Conservation (phyloP, 2,797 vertebrate genomes). For the Nannoperca obscura region DNA sequence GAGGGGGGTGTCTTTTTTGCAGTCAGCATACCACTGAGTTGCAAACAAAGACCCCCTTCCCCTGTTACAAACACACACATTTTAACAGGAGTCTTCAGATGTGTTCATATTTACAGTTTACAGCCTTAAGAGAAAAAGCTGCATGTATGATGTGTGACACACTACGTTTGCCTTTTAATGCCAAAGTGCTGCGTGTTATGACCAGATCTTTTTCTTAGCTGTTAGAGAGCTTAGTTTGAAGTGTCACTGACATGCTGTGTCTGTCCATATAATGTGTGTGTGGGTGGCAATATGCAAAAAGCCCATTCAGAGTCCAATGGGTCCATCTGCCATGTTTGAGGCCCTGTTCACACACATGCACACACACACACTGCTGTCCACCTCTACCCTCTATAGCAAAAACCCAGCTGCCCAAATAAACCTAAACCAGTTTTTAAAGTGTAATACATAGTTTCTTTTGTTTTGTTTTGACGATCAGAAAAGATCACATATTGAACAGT, state of each 20-base stretch:
- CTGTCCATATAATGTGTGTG: conserved; percentile 28
- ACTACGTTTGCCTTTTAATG: neutral
- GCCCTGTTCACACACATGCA: neutral
- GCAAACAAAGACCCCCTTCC: conserved; percentile 60
- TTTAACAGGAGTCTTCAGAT: conserved; percentile 8
- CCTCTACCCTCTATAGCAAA: conserved; percentile 1
- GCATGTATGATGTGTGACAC: no score
- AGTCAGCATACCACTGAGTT: conserved; percentile 57
- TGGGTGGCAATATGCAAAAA: conserved; percentile 46
- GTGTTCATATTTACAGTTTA: conserved; percentile 19
- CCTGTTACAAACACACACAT: conserved; percentile 28
- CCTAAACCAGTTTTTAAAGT: neutral
- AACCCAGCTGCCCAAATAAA: neutral
- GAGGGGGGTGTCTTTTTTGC: conserved; percentile 24
- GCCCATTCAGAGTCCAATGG: conserved; percentile 34
- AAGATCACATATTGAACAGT: neutral
- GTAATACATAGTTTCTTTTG: neutral
- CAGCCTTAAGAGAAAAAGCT: no score
- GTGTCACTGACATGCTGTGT: conserved; percentile 23
- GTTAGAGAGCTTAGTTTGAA: conserved; percentile 22
- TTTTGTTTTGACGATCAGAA: neutral
- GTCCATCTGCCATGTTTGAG: conserved; percentile 54
- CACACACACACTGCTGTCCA: neutral
- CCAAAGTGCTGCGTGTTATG: neutral
- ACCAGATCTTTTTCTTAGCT: neutral